These are phyloP conservation scores for Lordiphosa andalusiaca DNA, from an alignment of 2,888 invertebrate species.

Conservation along the genomic window DNA sequence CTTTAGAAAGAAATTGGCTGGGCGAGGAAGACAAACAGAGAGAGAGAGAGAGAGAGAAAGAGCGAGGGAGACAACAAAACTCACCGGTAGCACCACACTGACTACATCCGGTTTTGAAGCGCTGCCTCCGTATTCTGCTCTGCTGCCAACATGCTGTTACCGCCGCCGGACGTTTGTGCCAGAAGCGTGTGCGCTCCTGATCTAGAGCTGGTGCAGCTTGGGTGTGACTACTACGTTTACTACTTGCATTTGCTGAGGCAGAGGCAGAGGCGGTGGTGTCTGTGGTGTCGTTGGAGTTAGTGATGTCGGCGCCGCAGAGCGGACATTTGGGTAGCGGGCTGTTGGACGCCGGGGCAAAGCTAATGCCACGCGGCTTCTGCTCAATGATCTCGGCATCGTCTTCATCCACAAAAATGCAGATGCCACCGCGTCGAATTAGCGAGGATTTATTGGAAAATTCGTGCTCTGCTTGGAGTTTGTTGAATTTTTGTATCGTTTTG, in stretches of 20 bases:
- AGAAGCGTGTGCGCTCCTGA: constrained; percentile 71
- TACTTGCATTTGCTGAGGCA: constrained; percentile 55
- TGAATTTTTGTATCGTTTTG: constrained; percentile 15
- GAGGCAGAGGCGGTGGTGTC: constrained; percentile 40
- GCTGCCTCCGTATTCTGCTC: constrained; percentile 71
- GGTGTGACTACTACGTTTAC: constrained; percentile 60
- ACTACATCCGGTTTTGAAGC: constrained; percentile 76
- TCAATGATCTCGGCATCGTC: constrained; percentile 78
- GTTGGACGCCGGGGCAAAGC: constrained; percentile 58
- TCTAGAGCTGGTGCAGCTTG: constrained; percentile 39
- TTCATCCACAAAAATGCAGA: constrained; percentile 80
- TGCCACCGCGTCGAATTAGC: constrained; percentile 80
- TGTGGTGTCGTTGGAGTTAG: constrained; percentile 32
- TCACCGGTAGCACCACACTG: constrained; percentile 80
- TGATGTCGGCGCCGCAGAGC: constrained; percentile 69
- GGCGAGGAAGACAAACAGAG: constrained; percentile 10
- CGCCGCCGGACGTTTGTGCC: constrained; percentile 77
- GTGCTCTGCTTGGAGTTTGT: constrained; percentile 50
- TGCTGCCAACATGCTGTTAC: constrained; percentile 69
- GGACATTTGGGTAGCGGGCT: constrained; percentile 70
- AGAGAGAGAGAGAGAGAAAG: constrained; percentile 12
- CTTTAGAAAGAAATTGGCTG: constrained; percentile 16
- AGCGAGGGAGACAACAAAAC: constrained; percentile 64
- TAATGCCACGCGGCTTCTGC: constrained; percentile 71
- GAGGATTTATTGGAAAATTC: constrained; percentile 79